Percentiles rank a stretch among this genome's conserved stretches.
Evolutionary conservation across 64 coral and sea anemone genomes (phyloP).

Genomic region (Exaiptasia diaphana): DNA sequence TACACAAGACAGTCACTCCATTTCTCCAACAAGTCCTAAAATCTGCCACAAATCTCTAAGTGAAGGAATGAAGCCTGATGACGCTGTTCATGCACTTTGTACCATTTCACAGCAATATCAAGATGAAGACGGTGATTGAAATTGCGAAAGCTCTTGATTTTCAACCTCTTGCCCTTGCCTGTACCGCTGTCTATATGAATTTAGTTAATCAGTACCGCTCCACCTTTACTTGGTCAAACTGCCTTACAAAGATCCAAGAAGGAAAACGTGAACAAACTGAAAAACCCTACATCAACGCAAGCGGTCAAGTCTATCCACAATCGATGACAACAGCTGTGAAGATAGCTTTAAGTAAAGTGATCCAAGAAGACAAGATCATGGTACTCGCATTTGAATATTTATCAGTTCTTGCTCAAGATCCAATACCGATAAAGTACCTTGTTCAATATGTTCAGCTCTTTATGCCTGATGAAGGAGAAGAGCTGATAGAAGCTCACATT

Average conservation of each 20-base stretch:
- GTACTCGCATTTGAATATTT: constrained; percentile 19
- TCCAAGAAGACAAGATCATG: constrained; percentile 2
- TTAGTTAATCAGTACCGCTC: neutral
- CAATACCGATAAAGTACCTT: neutral
- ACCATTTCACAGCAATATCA: neutral
- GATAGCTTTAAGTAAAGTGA: constrained; percentile 1
- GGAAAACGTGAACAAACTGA: constrained; percentile 2
- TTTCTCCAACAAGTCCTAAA: neutral
- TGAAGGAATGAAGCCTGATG: neutral
- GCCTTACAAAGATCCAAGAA: neutral
- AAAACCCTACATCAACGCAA: neutral
- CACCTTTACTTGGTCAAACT: neutral
- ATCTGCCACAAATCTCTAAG: neutral
- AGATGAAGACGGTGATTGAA: neutral
- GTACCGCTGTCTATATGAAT: neutral
- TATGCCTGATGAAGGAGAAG: constrained; percentile 17
- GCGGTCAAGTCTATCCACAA: neutral
- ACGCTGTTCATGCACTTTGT: neutral
- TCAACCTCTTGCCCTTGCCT: neutral
- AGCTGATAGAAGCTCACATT: neutral
- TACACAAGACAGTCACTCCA: neutral
- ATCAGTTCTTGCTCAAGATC: neutral
- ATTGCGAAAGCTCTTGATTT: neutral
- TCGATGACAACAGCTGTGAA: constrained; percentile 19
- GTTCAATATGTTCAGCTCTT: neutral